Percentiles rank a stretch among this genome's conserved stretches.
phyloP scores from a whole-genome alignment of 1,140 invertebrate genomes.

The Apis florea region DNA sequence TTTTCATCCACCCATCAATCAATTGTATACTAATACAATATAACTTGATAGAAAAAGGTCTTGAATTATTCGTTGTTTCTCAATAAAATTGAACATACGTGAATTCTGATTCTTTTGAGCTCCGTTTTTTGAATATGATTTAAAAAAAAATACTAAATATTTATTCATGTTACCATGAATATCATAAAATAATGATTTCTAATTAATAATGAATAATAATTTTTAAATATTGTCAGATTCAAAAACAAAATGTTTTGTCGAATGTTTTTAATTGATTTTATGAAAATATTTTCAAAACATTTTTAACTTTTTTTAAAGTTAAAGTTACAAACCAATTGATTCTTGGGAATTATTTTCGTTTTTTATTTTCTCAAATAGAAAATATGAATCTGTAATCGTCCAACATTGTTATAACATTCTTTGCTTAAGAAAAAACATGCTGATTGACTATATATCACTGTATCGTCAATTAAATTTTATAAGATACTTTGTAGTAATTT shows the following conservation, averaged over 20 bases:
- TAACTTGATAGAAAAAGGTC: not conserved
- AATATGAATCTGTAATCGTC: not conserved
- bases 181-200: not conserved
- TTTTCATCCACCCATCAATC: not conserved
- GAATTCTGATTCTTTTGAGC: not conserved
- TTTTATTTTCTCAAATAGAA: not conserved
- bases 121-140: not conserved
- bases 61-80: not conserved
- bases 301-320: not conserved
- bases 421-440: not conserved
- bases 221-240: not conserved
- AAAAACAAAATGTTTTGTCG: not conserved
- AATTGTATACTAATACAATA: not conserved
- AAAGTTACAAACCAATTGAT: not conserved
- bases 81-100: not conserved
- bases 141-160: not conserved
- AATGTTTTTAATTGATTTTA: not conserved
- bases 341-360: not conserved
- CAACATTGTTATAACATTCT: not conserved
- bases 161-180: not conserved
- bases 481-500: conserved; percentile 38
- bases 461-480: conserved; percentile 46
- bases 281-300: not conserved
- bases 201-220: not conserved
- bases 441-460: conserved; percentile 31